Percentiles rank a stretch among this genome's conserved stretches.
Conservation (phyloP, 2,797 vertebrate species). For the Aratinga solstitialis region DNA sequence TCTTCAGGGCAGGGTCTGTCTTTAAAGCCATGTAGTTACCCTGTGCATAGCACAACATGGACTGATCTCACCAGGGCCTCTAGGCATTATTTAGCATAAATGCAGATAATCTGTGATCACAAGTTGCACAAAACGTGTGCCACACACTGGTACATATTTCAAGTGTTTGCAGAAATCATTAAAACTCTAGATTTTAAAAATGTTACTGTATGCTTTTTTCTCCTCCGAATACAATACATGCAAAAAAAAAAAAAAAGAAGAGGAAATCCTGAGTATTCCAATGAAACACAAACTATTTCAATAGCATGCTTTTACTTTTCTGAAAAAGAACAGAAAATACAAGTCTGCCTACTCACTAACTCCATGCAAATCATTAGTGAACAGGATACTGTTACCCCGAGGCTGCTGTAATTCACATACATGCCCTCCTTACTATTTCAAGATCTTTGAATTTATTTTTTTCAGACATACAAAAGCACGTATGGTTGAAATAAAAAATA, state of each 20-base stretch:
- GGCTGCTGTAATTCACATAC: slow-evolving; percentile 45
- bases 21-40: background rate
- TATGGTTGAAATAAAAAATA: slow-evolving; percentile 69
- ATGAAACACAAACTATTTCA: background rate
- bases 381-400: slow-evolving; percentile 19
- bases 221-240: slow-evolving; percentile 6
- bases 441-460: slow-evolving; percentile 58
- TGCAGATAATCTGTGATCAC: background rate
- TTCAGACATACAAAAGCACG: slow-evolving; percentile 51
- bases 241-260: background rate
- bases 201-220: background rate
- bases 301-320: background rate
- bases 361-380: slow-evolving; percentile 50
- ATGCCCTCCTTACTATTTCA: slow-evolving; percentile 29
- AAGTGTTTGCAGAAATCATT: background rate
- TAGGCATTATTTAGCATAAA: background rate
- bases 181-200: background rate
- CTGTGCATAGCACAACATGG: background rate
- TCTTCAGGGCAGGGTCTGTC: background rate
- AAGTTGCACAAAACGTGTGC: background rate
- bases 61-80: background rate
- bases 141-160: fast-evolving
- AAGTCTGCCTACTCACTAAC: slow-evolving; percentile 26
- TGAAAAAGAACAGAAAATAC: slow-evolving; percentile 4
- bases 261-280: background rate